These are phyloP conservation scores for Cantharis lateralis DNA, from an alignment of 2,888 invertebrate genomes.

Conservation along the genomic window DNA sequence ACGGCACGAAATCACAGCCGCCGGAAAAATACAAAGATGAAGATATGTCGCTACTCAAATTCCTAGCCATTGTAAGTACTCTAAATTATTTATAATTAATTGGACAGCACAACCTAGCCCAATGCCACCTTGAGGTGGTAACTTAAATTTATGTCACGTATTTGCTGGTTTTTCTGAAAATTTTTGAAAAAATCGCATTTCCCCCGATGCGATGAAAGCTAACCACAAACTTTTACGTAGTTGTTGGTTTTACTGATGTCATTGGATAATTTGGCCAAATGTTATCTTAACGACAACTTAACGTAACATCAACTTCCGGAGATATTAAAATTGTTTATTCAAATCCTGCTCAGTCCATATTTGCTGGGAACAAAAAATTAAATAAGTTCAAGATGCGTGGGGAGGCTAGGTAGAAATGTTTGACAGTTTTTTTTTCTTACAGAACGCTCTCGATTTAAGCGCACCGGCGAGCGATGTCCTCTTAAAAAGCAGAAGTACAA, in stretches of 20 bases:
- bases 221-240: neutral
- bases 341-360: neutral
- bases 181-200: neutral
- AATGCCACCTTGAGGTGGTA: neutral
- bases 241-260: neutral
- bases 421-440: slow-evolving; percentile 47
- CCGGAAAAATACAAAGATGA: slow-evolving; percentile 45
- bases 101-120: too few species aligned
- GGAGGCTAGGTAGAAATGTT: neutral
- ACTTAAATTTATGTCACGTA: neutral
- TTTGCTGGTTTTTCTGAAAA: neutral
- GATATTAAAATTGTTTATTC: neutral
- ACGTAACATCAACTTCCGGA: neutral
- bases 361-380: too few species aligned
- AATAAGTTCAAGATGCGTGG: too few species aligned
- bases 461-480: slow-evolving; percentile 89
- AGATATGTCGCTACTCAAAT: slow-evolving; percentile 67
- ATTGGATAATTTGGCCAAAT: neutral
- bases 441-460: slow-evolving; percentile 91
- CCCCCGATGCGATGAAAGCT: neutral
- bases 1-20: slow-evolving; percentile 30
- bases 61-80: slow-evolving; percentile 73
- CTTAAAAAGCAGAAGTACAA: slow-evolving; percentile 69
- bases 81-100: too few species aligned
- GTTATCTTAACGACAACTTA: neutral